Evolutionary conservation across 1,140 invertebrate species (phyloP), one percentile per base, ranked within the genome.

Genomic region (Pteromalus puparum): DNA sequence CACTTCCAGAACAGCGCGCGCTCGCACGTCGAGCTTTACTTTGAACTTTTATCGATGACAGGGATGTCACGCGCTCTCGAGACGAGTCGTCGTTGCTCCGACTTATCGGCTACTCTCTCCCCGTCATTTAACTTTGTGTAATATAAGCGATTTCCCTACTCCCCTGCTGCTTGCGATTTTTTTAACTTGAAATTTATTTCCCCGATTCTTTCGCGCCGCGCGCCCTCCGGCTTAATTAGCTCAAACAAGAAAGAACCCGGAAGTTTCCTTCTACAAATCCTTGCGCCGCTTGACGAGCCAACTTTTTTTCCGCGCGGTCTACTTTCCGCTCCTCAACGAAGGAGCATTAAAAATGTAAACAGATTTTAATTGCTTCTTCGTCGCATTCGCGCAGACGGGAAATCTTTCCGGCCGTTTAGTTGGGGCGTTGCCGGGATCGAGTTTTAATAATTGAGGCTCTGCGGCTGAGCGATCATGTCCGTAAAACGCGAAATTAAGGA

Each of bases 21-120:
- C 87, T 48, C 87, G 86, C 85, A 83, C 53, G n/a, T n/a, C n/a
- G 21, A 18, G 15, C 53, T 86, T 85, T 83, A 82, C 87, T 87
- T 88, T 82, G 81, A 89, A 90, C 90, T 91, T 91, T 91, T 91
- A 90, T 91, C 90, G 89, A 90, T 89, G 88, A 88, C 87, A 82
- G 87, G 85, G 87, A 87, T 87, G 87, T 81, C 85, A 74, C 42
- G 28, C 28, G 48, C 34, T 30, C 46, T 61, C 53, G 1, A 53
- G 53, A 61, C 53, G 18, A 61, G 72, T 34, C 26, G 21, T 74
- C 30, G 30, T 34, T 34, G 34, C 61, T 46, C 61, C 30, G 61
- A 68, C 81, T 83, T 83, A 70, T 77, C 61, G 81, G 38, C 0
- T 30, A 70, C 42, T 53, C 42, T 46, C n/a, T 42, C 78, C 70